These are phyloP conservation scores for Nomada goodeniana DNA, from an alignment of 2,888 invertebrate species.

Conservation along the genomic window DNA sequence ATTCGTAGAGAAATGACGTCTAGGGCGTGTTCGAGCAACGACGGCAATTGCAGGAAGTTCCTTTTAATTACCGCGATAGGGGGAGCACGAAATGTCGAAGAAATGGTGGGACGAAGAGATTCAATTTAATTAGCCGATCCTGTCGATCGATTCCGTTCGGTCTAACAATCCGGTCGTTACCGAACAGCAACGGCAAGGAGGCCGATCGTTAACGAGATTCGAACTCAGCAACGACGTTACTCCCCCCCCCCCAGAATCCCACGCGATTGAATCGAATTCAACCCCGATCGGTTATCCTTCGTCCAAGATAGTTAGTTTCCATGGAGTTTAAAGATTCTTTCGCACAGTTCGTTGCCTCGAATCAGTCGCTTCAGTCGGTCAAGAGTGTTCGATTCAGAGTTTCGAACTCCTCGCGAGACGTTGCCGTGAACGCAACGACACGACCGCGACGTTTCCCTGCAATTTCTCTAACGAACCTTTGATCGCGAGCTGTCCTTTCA, in stretches of 20 bases:
- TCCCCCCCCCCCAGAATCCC: constrained; percentile 62
- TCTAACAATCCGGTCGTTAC: constrained; percentile 68
- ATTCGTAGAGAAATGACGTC: constrained; percentile 54
- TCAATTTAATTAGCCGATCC: constrained; percentile 74
- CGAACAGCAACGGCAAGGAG: constrained; percentile 60
- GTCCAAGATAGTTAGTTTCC: constrained; percentile 32
- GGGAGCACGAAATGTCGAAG: constrained; percentile 43
- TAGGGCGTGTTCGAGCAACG: constrained; percentile 45
- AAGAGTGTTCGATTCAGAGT: background rate
- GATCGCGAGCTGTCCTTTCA: constrained; percentile 54
- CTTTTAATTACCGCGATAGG: constrained; percentile 75
- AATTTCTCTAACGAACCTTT: constrained; percentile 55
- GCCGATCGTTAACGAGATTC: constrained; percentile 73
- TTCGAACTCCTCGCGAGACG: background rate
- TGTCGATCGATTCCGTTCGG: constrained; percentile 68
- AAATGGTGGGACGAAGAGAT: constrained; percentile 48
- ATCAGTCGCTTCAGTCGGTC: background rate
- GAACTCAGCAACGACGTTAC: constrained; percentile 69
- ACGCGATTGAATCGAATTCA: constrained; percentile 70
- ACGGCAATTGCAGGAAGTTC: constrained; percentile 72
- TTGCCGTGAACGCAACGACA: constrained; percentile 11
- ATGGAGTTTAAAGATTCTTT: constrained; percentile 49
- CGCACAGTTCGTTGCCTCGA: constrained; percentile 29
- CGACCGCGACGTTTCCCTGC: constrained; percentile 9
- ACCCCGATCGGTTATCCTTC: constrained; percentile 38